Percentiles rank a stretch among this genome's conserved stretches.
phyloP scores from a whole-genome alignment of 2,113 vertebrate species.

The Pangasianodon hypophthalmus region DNA sequence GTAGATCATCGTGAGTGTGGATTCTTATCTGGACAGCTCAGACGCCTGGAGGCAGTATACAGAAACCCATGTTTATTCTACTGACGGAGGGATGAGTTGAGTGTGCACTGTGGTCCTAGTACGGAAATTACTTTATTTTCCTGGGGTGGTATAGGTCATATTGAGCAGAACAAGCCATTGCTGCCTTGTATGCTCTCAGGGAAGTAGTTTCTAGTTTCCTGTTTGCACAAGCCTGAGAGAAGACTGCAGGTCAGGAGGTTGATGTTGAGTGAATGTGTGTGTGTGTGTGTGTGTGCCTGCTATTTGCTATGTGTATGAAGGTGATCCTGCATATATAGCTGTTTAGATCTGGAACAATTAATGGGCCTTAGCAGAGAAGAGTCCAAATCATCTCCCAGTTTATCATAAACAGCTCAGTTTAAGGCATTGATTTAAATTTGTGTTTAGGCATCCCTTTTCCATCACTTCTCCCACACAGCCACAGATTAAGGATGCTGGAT shows the following conservation, averaged over 20 bases:
- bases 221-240: constrained; percentile 6
- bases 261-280: neutral
- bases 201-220: neutral
- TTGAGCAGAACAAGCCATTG: constrained; percentile 8
- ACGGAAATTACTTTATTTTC: constrained; percentile 38
- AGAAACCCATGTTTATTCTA: constrained; percentile 25
- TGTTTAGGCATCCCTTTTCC: neutral
- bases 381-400: neutral
- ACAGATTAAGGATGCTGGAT: constrained; percentile 6
- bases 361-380: neutral
- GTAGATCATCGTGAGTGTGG: neutral
- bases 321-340: neutral
- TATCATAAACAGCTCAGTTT: constrained; percentile 32
- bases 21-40: constrained; percentile 23
- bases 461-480: constrained; percentile 27
- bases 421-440: constrained; percentile 1
- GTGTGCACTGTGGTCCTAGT: neutral
- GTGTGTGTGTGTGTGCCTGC: neutral
- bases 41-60: neutral
- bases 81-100: neutral
- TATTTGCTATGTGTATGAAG: neutral
- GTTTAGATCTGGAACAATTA: neutral
- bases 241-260: constrained; percentile 8
- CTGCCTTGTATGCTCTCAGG: constrained; percentile 17
- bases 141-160: constrained; percentile 1